Conservation (phyloP, 1,140 invertebrate species). For the Vanessa atalanta region DNA sequence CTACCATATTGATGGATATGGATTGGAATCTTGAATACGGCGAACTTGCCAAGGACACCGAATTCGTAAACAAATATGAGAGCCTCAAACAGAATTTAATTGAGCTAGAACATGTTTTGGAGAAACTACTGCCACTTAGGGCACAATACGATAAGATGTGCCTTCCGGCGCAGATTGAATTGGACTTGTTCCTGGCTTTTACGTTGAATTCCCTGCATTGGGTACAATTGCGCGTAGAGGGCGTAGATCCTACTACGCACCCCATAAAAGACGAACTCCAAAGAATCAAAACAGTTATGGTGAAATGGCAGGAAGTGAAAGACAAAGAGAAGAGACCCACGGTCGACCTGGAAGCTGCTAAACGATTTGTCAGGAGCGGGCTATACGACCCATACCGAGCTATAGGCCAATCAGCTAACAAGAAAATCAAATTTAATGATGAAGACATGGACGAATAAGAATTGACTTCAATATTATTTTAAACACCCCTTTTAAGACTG, state of each 20-base stretch:
- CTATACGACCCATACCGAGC: constrained; percentile 73
- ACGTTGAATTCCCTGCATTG: constrained; percentile 83
- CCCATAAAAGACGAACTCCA: constrained; percentile 82
- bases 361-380: constrained; percentile 83
- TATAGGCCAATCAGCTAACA: constrained; percentile 54
- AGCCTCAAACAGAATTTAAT: constrained; percentile 79
- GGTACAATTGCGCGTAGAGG: constrained; percentile 82
- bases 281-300: constrained; percentile 82
- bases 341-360: constrained; percentile 80
- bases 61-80: constrained; percentile 78
- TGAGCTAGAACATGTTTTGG: constrained; percentile 78
- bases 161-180: constrained; percentile 82
- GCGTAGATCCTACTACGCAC: constrained; percentile 80
- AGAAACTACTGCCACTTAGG: constrained; percentile 67
- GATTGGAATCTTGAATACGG: constrained; percentile 64
- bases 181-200: constrained; percentile 82
- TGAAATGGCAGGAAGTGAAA: constrained; percentile 81
- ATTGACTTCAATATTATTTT: constrained; percentile 16
- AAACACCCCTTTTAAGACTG: constrained; percentile 46
- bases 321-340: constrained; percentile 81
- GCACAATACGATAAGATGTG: constrained; percentile 76
- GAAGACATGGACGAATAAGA: constrained; percentile 46
- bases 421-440: constrained; percentile 66
- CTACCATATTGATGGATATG: constrained; percentile 20
- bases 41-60: constrained; percentile 56